Evolutionary conservation across 2,888 invertebrate genomes (phyloP), one percentile per base, ranked within the genome.

Genomic region (Ypsolopha scabrella): DNA sequence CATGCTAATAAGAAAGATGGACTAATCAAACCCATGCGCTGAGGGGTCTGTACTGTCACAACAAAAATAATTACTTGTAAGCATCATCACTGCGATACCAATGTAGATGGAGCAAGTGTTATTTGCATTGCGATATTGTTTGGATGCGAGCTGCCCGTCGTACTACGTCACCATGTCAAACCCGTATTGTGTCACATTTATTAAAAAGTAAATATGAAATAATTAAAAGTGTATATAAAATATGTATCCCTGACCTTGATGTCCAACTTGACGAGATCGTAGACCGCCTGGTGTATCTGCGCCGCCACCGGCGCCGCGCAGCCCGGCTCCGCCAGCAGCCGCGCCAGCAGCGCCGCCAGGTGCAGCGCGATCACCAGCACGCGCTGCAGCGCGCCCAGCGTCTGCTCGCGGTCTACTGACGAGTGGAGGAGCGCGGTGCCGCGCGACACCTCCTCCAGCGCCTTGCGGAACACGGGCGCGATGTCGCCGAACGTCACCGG

Each of bases 341-440:
- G 87, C 8, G 94, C 92, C 70, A 95, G 83, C 50, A 96, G 77
- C 61, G 93, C 94, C 6, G 93, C 93, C 54, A 96, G 83, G 70
- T 97, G 96, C 60, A 97, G 83, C 1, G 95, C 92, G 64, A 96
- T 95, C 48, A 96, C 92, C 58, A 97, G 87, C 50, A 96, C 93
- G 59, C 96, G 89, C 67, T 95, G 95, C 54, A 96, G 87, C 56
- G 94, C 92, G 41, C 83, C 78, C 43, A 89, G 70, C 0, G 92
- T 90, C 58, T 90, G 87, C 70, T 96, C 96, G 37, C 92, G 83
- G 64, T 93, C 92, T 58, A 90, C 80, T 61, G 89, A 83, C 33
- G 88, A 87, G 33, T 89, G 86, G 51, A 91, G 63, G 67, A 91
- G 87, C 52, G 87, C 82, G 70, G 88, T 88, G 24, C 93, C 92